phyloP scores from a whole-genome alignment of 1,140 invertebrate genomes.

The Trinorchestia longiramus region DNA sequence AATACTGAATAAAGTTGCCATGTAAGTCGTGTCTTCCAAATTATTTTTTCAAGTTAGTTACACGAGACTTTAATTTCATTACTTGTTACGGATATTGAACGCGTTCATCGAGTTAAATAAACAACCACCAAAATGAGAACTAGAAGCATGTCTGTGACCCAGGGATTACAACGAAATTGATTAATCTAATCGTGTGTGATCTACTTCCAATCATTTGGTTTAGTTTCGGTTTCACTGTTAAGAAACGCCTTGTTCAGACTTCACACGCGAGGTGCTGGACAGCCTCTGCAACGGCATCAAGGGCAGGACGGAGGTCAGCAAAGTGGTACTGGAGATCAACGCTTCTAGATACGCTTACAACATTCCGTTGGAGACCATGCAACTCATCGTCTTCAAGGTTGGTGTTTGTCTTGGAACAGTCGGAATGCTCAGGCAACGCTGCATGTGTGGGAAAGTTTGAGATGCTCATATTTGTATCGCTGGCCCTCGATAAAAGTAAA shows the following conservation, averaged over 20 bases:
- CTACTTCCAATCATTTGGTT: not conserved
- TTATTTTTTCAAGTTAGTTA: too few relatives aligned
- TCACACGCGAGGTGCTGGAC: constrained; percentile 21
- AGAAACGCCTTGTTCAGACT: not conserved
- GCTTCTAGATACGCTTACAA: constrained; percentile 36
- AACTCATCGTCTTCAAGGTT: constrained; percentile 14
- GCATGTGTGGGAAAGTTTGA: not conserved
- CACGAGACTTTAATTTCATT: too few relatives aligned
- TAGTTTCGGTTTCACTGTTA: not conserved
- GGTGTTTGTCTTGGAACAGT: not conserved
- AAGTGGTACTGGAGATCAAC: constrained; percentile 24
- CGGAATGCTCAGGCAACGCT: not conserved
- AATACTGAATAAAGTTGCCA: too few relatives aligned
- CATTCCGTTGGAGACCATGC: constrained; percentile 38
- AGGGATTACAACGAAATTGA: not conserved
- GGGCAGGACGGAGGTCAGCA: constrained; percentile 4
- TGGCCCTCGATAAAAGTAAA: not conserved
- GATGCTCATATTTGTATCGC: not conserved
- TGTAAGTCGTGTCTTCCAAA: too few relatives aligned
- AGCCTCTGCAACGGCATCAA: constrained; percentile 42
- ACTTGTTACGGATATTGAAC: too few relatives aligned
- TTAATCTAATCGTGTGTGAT: not conserved
- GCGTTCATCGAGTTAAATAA: too few relatives aligned
- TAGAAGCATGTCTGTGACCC: not conserved
- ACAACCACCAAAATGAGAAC: too few relatives aligned